Conservation (phyloP, 64 coral and sea anemone genomes). For the Orbicella faveolata region DNA sequence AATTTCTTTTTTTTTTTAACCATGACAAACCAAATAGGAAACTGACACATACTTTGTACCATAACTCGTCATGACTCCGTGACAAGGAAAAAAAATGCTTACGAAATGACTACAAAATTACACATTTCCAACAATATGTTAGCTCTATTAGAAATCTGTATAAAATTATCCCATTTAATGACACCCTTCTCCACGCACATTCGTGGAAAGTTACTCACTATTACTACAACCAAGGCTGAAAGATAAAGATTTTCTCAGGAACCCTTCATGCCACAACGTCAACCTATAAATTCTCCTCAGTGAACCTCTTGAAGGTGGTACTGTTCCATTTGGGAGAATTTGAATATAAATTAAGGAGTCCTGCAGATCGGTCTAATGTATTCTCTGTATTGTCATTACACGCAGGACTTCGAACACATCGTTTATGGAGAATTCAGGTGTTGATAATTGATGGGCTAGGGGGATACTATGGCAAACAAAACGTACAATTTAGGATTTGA, state of each 20-base stretch:
- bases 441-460: too few species aligned
- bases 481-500: too few species aligned
- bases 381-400: too few species aligned
- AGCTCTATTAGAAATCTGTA: not conserved
- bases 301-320: not conserved
- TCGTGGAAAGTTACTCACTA: not conserved
- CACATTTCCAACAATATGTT: not conserved
- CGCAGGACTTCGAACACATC: too few species aligned
- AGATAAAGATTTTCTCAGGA: not conserved
- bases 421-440: too few species aligned
- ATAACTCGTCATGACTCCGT: not conserved
- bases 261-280: not conserved
- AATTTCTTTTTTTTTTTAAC: not conserved
- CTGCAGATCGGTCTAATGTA: too few species aligned
- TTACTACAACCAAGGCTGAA: not conserved
- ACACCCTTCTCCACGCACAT: not conserved
- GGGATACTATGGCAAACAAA: too few species aligned
- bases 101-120: slow-evolving; percentile 12
- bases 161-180: not conserved
- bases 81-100: not conserved
- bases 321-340: not conserved
- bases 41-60: not conserved
- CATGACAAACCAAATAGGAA: not conserved
- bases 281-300: not conserved
- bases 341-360: too few species aligned